These are phyloP conservation scores for Gnatocerus cornutus DNA, from an alignment of 2,888 invertebrate genomes.

Conservation along the genomic window DNA sequence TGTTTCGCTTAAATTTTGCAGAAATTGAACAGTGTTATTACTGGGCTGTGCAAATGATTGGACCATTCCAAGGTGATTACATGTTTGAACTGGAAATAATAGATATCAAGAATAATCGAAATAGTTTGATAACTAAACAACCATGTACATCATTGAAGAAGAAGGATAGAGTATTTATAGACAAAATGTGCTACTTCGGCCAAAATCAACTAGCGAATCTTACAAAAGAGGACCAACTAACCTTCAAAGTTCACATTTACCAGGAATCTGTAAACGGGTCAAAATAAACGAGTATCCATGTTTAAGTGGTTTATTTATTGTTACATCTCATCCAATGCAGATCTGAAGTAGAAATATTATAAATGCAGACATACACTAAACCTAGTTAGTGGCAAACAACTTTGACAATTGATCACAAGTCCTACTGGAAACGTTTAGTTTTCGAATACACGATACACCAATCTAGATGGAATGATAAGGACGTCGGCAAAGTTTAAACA, in stretches of 20 bases:
- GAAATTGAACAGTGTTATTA: background rate
- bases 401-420: slow-evolving; percentile 58
- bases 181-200: background rate
- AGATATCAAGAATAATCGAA: background rate
- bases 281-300: slow-evolving; percentile 10
- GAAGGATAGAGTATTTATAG: background rate
- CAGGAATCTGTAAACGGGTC: background rate
- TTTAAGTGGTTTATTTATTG: slow-evolving; percentile 54
- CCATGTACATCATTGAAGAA: slow-evolving; percentile 3
- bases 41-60: slow-evolving; percentile 15
- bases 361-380: slow-evolving; percentile 65
- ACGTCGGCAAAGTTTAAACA: slow-evolving; percentile 52
- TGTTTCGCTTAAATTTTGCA: slow-evolving; percentile 17
- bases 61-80: background rate
- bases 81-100: slow-evolving; percentile 16
- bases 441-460: slow-evolving; percentile 57
- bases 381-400: slow-evolving; percentile 58
- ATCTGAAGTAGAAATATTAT: slow-evolving; percentile 65
- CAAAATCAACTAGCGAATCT: background rate
- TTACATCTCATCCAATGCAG: slow-evolving; percentile 53
- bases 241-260: slow-evolving; percentile 1
- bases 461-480: slow-evolving; percentile 61
- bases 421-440: slow-evolving; percentile 57
- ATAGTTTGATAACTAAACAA: slow-evolving; percentile 7
- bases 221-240: background rate